Percentiles rank a stretch among this genome's conserved stretches.
Conservation (phyloP, 2,113 vertebrate genomes). For the Girardinichthys multiradiatus region DNA sequence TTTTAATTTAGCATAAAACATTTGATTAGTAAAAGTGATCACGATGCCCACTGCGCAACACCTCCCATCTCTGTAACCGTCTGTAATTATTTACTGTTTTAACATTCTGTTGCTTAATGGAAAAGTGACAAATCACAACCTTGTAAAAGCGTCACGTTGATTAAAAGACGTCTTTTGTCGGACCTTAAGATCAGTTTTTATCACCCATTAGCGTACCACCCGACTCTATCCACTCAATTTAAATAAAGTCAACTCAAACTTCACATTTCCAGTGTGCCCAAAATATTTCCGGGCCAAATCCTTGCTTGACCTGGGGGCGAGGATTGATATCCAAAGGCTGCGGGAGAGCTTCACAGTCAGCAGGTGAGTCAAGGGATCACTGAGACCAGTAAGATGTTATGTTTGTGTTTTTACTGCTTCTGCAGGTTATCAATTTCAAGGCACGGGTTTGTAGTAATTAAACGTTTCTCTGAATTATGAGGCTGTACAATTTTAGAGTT, state of each 20-base stretch:
- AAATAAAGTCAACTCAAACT: neutral
- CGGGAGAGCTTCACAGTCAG: constrained; percentile 37
- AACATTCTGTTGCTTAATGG: constrained; percentile 2
- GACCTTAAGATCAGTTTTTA: constrained; percentile 22
- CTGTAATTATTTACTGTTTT: constrained; percentile 4
- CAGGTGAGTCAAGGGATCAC: constrained; percentile 65
- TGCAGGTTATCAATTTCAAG: neutral
- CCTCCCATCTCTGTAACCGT: constrained; percentile 10
- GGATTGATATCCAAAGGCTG: constrained; percentile 22
- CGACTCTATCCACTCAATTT: constrained; percentile 1
- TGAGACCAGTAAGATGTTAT: neutral
- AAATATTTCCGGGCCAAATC: neutral
- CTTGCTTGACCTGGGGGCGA: constrained; percentile 4
- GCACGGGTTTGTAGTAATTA: neutral
- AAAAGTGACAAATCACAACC: constrained; percentile 2
- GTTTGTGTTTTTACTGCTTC: constrained; percentile 2
- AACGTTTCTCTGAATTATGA: neutral
- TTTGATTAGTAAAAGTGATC: constrained; percentile 35
- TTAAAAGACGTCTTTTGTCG: constrained; percentile 7
- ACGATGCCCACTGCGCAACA: constrained; percentile 21
- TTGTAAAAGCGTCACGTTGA: constrained; percentile 32
- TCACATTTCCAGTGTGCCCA: no score
- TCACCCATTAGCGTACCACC: constrained; percentile 10
- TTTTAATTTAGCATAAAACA: constrained; percentile 49
- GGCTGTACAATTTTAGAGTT: neutral